These are phyloP conservation scores for Chorisops tibialis DNA, from an alignment of 2,888 invertebrate species.

Conservation along the genomic window DNA sequence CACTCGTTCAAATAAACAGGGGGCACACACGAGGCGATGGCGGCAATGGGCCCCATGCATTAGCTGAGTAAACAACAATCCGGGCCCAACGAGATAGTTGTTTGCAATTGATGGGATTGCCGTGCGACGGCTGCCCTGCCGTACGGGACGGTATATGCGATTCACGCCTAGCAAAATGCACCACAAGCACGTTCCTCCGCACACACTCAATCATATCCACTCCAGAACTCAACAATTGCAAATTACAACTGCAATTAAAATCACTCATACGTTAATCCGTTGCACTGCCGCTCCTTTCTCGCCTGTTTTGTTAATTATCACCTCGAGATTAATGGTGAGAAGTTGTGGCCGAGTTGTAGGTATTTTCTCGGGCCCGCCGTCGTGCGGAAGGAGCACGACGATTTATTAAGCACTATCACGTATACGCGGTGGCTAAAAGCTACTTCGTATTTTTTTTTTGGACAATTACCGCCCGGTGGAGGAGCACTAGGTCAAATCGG, in stretches of 20 bases:
- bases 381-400: background rate
- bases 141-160: background rate
- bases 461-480: no score
- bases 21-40: constrained; percentile 1
- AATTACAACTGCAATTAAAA: constrained; percentile 29
- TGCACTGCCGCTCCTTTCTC: constrained; percentile 4
- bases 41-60: constrained; percentile 1
- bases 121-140: background rate
- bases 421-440: background rate
- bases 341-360: background rate
- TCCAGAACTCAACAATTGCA: constrained; percentile 10
- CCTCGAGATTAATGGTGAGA: constrained; percentile 28
- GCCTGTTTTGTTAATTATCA: constrained; percentile 26
- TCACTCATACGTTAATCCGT: constrained; percentile 23
- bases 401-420: background rate
- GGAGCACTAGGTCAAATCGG: no score
- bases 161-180: constrained; percentile 15
- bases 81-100: constrained; percentile 14
- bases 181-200: constrained; percentile 2
- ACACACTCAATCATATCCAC: constrained; percentile 16
- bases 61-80: constrained; percentile 18
- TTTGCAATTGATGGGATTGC: background rate
- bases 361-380: background rate
- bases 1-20: constrained; percentile 11
- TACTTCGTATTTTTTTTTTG: no score